Percentiles rank a stretch among this genome's conserved stretches.
Conservation (phyloP, 2,113 vertebrate species). For the Rhinogobius similis region DNA sequence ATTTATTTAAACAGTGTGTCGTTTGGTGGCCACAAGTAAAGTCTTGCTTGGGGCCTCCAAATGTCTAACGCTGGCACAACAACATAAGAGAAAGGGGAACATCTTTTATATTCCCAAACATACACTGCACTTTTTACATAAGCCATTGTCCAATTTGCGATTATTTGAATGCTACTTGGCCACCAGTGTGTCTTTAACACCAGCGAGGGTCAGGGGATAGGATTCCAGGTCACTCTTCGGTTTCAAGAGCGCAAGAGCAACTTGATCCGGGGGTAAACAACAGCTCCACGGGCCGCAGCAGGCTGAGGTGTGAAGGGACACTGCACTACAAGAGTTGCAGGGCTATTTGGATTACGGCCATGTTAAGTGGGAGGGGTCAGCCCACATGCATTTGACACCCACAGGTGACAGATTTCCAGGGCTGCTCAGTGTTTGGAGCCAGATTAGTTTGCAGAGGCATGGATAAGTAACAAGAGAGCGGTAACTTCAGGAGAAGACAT, state of each 20-base stretch:
- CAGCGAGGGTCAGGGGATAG: conserved; percentile 41
- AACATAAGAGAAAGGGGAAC: too few relatives aligned
- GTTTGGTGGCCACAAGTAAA: too few relatives aligned
- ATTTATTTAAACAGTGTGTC: too few relatives aligned
- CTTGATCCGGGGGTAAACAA: conserved; percentile 61
- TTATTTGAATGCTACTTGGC: conserved; percentile 2
- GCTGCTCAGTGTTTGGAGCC: conserved; percentile 24
- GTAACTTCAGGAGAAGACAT: conserved; percentile 34
- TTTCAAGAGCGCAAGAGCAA: conserved; percentile 59
- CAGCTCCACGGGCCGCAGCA: conserved; percentile 17
- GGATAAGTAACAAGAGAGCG: conserved; percentile 20
- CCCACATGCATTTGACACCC: conserved; percentile 55
- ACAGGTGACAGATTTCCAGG: conserved; percentile 57
- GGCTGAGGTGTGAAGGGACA: conserved; percentile 46
- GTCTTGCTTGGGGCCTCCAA: too few relatives aligned
- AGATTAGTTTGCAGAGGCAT: conserved; percentile 48
- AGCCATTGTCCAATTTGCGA: too few relatives aligned
- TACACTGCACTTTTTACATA: too few relatives aligned
- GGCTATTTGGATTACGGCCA: conserved; percentile 36
- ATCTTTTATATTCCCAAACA: too few relatives aligned
- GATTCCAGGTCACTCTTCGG: conserved; percentile 64
- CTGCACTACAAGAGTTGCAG: conserved; percentile 13
- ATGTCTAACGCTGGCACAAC: too few relatives aligned
- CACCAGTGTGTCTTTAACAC: conserved; percentile 30
- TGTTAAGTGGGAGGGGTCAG: conserved; percentile 12